These are phyloP conservation scores for Philaethria dido DNA, from an alignment of 2,888 invertebrate species.

Conservation along the genomic window DNA sequence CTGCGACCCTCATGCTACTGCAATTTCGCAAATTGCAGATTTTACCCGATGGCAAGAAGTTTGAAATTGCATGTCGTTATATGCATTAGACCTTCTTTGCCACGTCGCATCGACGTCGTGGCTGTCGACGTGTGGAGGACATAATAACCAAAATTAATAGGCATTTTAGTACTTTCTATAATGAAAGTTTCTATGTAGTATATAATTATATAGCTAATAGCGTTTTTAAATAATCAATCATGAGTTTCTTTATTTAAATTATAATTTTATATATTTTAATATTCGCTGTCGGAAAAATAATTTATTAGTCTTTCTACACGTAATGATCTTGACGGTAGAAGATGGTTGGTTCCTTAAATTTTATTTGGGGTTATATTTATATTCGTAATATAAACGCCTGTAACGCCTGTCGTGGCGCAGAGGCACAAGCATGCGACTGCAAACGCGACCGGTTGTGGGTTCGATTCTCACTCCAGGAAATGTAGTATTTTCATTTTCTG, in stretches of 20 bases:
- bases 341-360: no score
- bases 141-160: slow-evolving; percentile 45
- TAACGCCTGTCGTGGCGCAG: no score
- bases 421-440: no score
- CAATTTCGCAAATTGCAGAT: slow-evolving; percentile 79
- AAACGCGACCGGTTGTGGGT: no score
- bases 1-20: slow-evolving; percentile 66
- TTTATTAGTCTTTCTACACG: no score
- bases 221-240: not conserved
- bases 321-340: no score
- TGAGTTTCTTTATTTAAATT: not conserved
- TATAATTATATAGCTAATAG: not conserved
- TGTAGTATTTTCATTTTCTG: no score
- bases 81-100: slow-evolving; percentile 61
- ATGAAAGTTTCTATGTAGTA: not conserved
- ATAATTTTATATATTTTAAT: not conserved
- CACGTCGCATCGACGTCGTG: slow-evolving; percentile 51
- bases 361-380: no score
- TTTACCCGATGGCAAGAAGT: slow-evolving; percentile 72
- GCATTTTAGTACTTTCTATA: slow-evolving; percentile 29
- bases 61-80: slow-evolving; percentile 73
- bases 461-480: no score
- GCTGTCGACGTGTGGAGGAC: slow-evolving; percentile 44
- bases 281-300: no score
- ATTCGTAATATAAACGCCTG: no score